These are phyloP conservation scores for Anticlea derivata DNA, from an alignment of 2,888 invertebrate genomes.

Conservation along the genomic window DNA sequence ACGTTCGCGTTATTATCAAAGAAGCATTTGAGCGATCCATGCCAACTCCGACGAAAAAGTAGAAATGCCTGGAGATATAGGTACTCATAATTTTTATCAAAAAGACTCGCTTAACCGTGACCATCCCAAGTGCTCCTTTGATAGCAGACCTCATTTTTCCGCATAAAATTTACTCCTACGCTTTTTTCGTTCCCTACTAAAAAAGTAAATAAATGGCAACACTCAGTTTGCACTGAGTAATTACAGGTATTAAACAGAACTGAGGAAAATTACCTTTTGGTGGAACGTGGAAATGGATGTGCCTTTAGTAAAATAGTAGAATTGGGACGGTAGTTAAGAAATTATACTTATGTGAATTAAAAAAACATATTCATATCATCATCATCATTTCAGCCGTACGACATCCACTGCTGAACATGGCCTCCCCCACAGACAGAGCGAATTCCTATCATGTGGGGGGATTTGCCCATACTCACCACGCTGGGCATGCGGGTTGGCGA, in stretches of 20 bases:
- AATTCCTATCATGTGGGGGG: no score
- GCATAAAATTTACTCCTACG: conserved; percentile 22
- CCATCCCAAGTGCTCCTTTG: conserved; percentile 29
- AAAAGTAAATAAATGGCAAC: conserved; percentile 5
- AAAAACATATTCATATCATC: no score
- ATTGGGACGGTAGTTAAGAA: no score
- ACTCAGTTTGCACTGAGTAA: conserved; percentile 7
- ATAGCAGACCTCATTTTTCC: conserved; percentile 30
- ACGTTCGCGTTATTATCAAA: conserved; percentile 22
- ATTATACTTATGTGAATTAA: no score
- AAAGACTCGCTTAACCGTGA: conserved; percentile 23
- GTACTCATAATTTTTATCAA: conserved; percentile 28
- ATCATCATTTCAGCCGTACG: no score
- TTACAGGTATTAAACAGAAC: not conserved
- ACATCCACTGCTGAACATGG: no score
- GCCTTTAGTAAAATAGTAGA: not conserved
- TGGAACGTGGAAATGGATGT: conserved; percentile 1
- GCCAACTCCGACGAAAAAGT: conserved; percentile 21
- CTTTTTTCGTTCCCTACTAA: not conserved
- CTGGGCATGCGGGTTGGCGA: no score
- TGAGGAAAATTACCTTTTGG: conserved; percentile 2
- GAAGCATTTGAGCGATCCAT: conserved; percentile 23
- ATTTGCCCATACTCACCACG: no score
- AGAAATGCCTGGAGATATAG: conserved; percentile 24
- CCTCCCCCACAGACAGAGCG: no score